phyloP scores from a whole-genome alignment of 2,797 vertebrate genomes.

The Molothrus aeneus region DNA sequence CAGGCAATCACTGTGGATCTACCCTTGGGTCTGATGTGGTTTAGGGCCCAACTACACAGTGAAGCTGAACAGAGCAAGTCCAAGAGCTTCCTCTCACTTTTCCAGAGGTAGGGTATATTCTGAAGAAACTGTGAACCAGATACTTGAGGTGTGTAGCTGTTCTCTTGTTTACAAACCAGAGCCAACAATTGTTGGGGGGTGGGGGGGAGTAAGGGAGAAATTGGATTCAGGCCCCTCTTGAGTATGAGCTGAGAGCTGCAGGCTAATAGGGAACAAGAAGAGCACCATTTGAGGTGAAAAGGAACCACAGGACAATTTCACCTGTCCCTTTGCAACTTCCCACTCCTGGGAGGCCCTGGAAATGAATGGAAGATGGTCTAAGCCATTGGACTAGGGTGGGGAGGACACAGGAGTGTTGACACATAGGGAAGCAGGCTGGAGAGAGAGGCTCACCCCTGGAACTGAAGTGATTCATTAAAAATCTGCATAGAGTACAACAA shows the following conservation, averaged over 20 bases:
- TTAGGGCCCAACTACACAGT: not conserved
- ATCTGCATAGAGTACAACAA: not conserved
- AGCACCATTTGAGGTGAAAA: not conserved
- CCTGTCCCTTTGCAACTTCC: not conserved
- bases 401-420: not conserved
- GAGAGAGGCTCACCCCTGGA: not conserved
- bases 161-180: not conserved
- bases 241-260: not conserved
- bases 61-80: not conserved
- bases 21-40: not conserved
- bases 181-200: not conserved
- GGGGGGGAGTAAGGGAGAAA: not conserved
- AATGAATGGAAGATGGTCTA: not conserved
- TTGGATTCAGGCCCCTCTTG: not conserved
- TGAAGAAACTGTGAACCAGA: not conserved
- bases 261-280: not conserved
- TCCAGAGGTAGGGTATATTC: not conserved
- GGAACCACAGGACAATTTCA: not conserved
- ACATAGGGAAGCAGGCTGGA: not conserved
- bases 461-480: not conserved
- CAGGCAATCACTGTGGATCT: not conserved
- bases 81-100: not conserved
- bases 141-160: not conserved
- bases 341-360: not conserved
- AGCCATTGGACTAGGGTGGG: not conserved